Conservation (phyloP, 2,888 invertebrate species). For the Lordiphosa andalusiaca region DNA sequence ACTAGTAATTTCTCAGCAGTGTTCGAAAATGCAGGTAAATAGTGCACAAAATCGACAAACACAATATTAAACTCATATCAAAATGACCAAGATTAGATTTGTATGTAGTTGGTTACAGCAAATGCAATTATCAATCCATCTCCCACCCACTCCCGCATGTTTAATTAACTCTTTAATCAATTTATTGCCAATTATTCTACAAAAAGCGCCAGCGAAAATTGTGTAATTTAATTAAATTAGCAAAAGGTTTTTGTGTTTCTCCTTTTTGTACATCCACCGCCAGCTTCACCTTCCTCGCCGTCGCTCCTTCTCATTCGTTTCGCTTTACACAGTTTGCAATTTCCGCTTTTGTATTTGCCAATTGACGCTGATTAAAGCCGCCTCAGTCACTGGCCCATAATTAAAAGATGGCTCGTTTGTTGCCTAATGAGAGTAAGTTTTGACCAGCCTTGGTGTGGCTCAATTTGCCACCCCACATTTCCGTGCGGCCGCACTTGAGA, state of each 20-base stretch:
- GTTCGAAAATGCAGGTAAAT: too few species aligned
- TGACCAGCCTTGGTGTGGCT: not conserved
- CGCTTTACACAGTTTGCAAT: constrained; percentile 47
- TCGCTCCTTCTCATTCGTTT: not conserved
- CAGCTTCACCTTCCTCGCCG: not conserved
- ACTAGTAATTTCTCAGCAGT: too few species aligned
- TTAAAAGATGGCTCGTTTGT: constrained; percentile 54
- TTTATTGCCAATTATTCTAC: constrained; percentile 71
- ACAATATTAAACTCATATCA: too few species aligned
- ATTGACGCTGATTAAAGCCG: constrained; percentile 68
- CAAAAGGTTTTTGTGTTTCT: constrained; percentile 66
- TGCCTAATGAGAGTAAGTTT: constrained; percentile 44
- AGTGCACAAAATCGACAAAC: too few species aligned
- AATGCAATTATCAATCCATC: constrained; percentile 64
- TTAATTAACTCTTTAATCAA: constrained; percentile 72
- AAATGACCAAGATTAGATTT: too few species aligned
- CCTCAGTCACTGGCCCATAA: constrained; percentile 62
- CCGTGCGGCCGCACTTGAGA: too few species aligned
- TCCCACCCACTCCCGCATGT: constrained; percentile 40
- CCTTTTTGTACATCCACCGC: constrained; percentile 10
- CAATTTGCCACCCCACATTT: too few species aligned
- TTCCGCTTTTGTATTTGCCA: constrained; percentile 67
- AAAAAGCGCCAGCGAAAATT: constrained; percentile 69
- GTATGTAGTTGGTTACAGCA: constrained; percentile 36
- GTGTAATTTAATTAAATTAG: constrained; percentile 73